phyloP scores from a whole-genome alignment of 2,113 vertebrate genomes.

The Phalacrocorax brasilianus region DNA sequence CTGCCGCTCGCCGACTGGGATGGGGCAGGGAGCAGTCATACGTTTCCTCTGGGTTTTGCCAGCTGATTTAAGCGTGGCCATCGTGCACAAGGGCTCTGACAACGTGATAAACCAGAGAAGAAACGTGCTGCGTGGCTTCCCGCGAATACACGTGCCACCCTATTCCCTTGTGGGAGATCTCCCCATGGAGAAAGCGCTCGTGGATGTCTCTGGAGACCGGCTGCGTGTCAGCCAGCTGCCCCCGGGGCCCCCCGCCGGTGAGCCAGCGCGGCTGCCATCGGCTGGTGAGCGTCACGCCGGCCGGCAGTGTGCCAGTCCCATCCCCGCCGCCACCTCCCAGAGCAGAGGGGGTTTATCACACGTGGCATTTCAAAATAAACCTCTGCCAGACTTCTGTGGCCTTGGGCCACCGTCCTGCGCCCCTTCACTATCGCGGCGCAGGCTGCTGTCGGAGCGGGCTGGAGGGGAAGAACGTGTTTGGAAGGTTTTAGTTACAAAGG shows the following conservation, averaged over 20 bases:
- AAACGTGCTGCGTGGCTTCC: not conserved
- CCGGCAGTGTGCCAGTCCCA: not conserved
- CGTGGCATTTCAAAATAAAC: not conserved
- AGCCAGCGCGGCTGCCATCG: rapidly evolving
- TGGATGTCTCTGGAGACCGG: not conserved
- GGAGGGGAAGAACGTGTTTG: rapidly evolving
- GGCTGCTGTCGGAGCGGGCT: not conserved
- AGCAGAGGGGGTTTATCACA: not conserved
- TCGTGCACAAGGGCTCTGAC: rapidly evolving
- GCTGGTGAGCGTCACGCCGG: not conserved
- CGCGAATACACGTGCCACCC: not conserved
- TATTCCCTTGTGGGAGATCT: not conserved
- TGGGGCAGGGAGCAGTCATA: not conserved
- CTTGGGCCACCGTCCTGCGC: not conserved
- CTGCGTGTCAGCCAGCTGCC: not conserved
- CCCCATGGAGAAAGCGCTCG: not conserved
- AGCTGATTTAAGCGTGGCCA: not conserved
- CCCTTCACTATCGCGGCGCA: not conserved
- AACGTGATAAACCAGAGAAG: not conserved
- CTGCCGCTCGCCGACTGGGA: no score
- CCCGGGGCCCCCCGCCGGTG: not conserved
- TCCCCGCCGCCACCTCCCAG: rapidly evolving
- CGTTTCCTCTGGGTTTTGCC: not conserved
- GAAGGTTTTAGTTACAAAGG: not conserved
- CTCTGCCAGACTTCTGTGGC: not conserved